phyloP scores from a whole-genome alignment of 2,888 invertebrate species.

The Cotesia congregata region DNA sequence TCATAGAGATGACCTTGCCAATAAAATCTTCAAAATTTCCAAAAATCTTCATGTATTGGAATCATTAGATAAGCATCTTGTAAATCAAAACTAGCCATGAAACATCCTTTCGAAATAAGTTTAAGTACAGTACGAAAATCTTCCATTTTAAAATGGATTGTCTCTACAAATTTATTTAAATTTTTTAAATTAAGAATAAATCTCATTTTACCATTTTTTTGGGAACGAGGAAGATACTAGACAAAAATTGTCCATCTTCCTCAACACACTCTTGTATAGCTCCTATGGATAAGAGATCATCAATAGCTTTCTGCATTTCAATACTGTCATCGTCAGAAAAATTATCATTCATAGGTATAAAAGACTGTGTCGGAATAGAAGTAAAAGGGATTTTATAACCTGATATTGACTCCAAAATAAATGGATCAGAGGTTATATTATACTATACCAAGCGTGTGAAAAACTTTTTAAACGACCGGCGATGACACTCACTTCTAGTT shows the following conservation, averaged over 20 bases:
- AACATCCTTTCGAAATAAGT: slow-evolving; percentile 39
- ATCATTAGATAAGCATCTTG: slow-evolving; percentile 10
- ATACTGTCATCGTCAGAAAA: slow-evolving; percentile 27
- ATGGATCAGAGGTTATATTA: not conserved
- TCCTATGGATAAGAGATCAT: slow-evolving; percentile 16
- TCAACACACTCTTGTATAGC: slow-evolving; percentile 29
- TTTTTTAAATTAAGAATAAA: slow-evolving; percentile 47
- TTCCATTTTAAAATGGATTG: slow-evolving; percentile 49
- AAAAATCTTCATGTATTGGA: slow-evolving; percentile 34
- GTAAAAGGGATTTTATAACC: not conserved
- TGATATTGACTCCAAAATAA: not conserved
- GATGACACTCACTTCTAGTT: slow-evolving; percentile 7
- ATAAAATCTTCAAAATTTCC: slow-evolving; percentile 43
- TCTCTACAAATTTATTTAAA: slow-evolving; percentile 42
- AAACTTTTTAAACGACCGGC: slow-evolving; percentile 1
- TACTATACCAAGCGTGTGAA: not conserved
- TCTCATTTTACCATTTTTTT: slow-evolving; percentile 40
- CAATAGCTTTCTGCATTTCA: not conserved
- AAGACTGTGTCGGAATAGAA: not conserved
- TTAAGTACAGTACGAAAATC: slow-evolving; percentile 45
- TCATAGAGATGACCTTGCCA: slow-evolving; percentile 38
- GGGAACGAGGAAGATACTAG: slow-evolving; percentile 39
- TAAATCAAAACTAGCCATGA: slow-evolving; percentile 40
- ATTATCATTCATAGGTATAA: slow-evolving; percentile 3
- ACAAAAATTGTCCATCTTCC: slow-evolving; percentile 37